Base-by-base conservation (phyloP, 2,888 invertebrate genomes). In the Mesorhabditis sp. region DNA sequence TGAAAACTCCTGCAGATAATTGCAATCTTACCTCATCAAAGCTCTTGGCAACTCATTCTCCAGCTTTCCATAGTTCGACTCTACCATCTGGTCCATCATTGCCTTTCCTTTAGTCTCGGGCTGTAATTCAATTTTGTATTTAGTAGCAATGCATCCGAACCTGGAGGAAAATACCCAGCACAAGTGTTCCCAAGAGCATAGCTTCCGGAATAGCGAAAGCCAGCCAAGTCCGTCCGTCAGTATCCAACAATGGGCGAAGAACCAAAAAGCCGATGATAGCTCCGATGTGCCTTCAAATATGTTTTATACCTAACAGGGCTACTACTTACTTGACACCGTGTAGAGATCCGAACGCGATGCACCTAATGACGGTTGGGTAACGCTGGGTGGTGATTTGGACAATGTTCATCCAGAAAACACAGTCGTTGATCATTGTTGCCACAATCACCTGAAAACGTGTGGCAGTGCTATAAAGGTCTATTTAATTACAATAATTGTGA, bases 321-420 rank as follows among this genome's bases (percentile, higher is more conserved):
- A 66, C 7, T 15, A 13, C 75, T 62, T 45, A 81, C 82, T 79
- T 78, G 69, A 76, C 74, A 2, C 78, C 74, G 62, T 83, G 81
- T 43, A 83, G 71, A 66, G 75, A 80, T 44, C 83, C 83, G 70
- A 83, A 84, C 6, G 83, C 83, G 50, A 81, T 74, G 67, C 82
- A 81, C 65, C 83, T 71, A 66, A 83, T 80, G 50, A 83, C 83
- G 6, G 83, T 83, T 5, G 83, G 83, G 65, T 84, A 83, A 28
- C 80, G 67, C 70, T 80, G 82, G 28, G 82, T 76, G 4, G 82
- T 83, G 41, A 79, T 76, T 67, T 76, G 82, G 45, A 83, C 75
- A 43, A 83, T 83, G 71, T 82, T 82, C 74, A 83, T 83, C 81
- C 81, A 82, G 72, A 83, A 81, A 7, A 80, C 70, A 65, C 81